Percentiles rank a stretch among this genome's conserved stretches.
phyloP scores from a whole-genome alignment of 1,140 invertebrate genomes.

The Hesperophylax magnus region DNA sequence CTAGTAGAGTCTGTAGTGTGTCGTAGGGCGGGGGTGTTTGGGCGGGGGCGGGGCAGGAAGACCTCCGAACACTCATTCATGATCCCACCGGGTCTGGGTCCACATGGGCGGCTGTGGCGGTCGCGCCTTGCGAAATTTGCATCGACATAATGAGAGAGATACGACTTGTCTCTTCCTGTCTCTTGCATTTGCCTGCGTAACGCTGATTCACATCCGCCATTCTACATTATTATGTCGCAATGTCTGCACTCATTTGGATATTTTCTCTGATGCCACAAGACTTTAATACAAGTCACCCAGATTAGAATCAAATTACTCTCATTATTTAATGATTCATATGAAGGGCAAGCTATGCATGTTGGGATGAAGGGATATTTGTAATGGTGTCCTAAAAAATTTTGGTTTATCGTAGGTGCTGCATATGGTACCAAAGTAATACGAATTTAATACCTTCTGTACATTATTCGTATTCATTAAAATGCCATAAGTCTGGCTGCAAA shows the following conservation, averaged over 20 bases:
- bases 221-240: not conserved
- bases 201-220: slow-evolving; percentile 36
- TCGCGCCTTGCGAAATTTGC: slow-evolving; percentile 33
- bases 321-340: no score
- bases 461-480: slow-evolving; percentile 11
- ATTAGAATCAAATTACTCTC: no score
- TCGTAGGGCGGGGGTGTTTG: slow-evolving; percentile 11
- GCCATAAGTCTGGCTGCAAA: not conserved
- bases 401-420: no score
- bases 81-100: not conserved
- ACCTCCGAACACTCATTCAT: slow-evolving; percentile 31
- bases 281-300: no score
- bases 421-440: no score
- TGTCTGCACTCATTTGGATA: no score
- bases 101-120: slow-evolving; percentile 5
- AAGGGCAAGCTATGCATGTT: no score
- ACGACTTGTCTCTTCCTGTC: slow-evolving; percentile 11
- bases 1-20: not conserved
- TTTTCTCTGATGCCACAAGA: no score
- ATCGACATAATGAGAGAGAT: slow-evolving; percentile 33
- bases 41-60: slow-evolving; percentile 32
- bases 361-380: not conserved
- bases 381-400: no score
- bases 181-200: not conserved
- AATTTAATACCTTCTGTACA: not conserved